Evolutionary conservation across 1,140 invertebrate genomes (phyloP), one percentile per base, ranked within the genome.

Genomic region (Trinorchestia longiramus): DNA sequence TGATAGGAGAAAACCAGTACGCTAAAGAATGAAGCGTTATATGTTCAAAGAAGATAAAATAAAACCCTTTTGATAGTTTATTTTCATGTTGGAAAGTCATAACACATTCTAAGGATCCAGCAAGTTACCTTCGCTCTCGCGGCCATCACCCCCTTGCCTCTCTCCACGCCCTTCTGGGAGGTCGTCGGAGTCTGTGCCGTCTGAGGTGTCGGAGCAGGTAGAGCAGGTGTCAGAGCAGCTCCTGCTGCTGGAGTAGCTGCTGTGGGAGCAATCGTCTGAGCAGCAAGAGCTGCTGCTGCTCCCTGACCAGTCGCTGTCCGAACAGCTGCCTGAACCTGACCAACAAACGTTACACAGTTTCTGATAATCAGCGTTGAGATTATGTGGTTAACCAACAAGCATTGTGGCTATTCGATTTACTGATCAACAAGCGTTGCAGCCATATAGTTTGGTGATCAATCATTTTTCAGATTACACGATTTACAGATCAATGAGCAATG

Each of bases 231-330:
- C 92, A n/a, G 92, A 94, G 92, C 43, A 19, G 44, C 92, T 94
- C 43, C 92, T 94, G 43, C 92, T 40, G 43, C 36, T 36, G 11
- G 92, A 43, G 44, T 43, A 94, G 92, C 92, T 94, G 92, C 43
- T 45, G 44, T 94, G 92, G 17, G 92, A 94, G 44, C 92, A 94
- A 44, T 94, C 44, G 19, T 94, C 92, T 45, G 43, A 43, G 44
- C 92, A 94, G 92, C 92, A 94, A 0, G 92, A 94, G 43, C 90
- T 43, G 90, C 90, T 53, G 47, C 90, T 94, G 92, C 92, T 94
- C 28, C 92, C 92, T 6, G 43, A 45, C 41, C 44, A 45, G 4
- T 43, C 44, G 92, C 92, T 94, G 43, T 40, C 43, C 0, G 92
- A 94, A 40, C 44, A 44, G 44, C 92, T 94, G 1, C 92, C 92